Evolutionary conservation across 2,888 invertebrate genomes (phyloP).

Genomic region (Hyppa rectilinea): DNA sequence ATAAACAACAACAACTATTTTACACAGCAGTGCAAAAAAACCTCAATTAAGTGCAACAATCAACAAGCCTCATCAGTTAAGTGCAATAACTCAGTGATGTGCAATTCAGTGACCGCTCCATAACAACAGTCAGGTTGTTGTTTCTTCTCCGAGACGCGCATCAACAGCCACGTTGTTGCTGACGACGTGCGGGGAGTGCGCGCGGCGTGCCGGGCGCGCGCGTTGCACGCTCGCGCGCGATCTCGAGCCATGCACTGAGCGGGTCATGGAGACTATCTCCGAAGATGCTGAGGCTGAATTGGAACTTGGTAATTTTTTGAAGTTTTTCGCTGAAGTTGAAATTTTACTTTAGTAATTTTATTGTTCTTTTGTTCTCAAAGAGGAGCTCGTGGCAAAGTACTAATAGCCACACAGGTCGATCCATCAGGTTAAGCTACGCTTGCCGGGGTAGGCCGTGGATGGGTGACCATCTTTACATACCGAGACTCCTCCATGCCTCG

Average conservation of each 20-base stretch:
- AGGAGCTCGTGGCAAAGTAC: too few species aligned
- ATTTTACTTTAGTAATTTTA: too few species aligned
- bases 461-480: too few species aligned
- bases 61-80: conserved; percentile 23
- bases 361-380: too few species aligned
- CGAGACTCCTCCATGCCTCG: too few species aligned
- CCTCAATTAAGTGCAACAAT: conserved; percentile 31
- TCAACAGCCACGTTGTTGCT: conserved; percentile 74
- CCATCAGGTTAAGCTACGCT: too few species aligned
- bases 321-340: not conserved
- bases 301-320: conserved; percentile 92
- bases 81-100: conserved; percentile 48
- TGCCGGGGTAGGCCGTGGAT: too few species aligned
- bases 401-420: too few species aligned
- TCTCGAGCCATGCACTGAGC: conserved; percentile 82
- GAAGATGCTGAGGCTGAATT: conserved; percentile 93
- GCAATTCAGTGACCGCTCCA: conserved; percentile 38
- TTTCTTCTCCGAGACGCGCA: conserved; percentile 30
- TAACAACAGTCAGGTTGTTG: conserved; percentile 41
- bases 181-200: conserved; percentile 78
- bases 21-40: conserved; percentile 8
- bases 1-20: not conserved
- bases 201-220: conserved; percentile 83
- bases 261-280: conserved; percentile 92
- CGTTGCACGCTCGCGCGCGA: conserved; percentile 83